Base-by-base conservation (phyloP, 2,797 vertebrate species). In the Nannoperca obscura region DNA sequence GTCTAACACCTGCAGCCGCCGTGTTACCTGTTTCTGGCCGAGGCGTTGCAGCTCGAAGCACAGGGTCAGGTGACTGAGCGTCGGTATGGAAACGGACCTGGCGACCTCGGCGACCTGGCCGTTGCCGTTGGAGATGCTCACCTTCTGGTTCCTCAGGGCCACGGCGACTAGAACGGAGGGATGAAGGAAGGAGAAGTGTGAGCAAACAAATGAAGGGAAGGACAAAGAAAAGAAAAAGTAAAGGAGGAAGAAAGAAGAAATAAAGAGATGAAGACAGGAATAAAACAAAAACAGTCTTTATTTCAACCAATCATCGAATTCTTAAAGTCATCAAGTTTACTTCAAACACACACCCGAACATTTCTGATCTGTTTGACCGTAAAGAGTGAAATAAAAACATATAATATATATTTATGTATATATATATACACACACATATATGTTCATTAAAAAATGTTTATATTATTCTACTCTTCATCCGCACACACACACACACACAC, bases 81-180 rank as follows among this genome's bases (percentile, higher is more conserved):
- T 67, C 1, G 97, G 96, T 22, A 99, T 76, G 78, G 88, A 74
- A n/a, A 98, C 71, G 0, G 91, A 94, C 76, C 89, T 87, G 60
- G 95, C 80, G 19, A 96, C 81, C 17, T 91, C 88, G 22, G 95
- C 90, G 58, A 88, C 53, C 34, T 95, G 94, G 1, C 92, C 86
- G 0, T 85, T 79, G 0, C 82, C 90, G 10, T 91, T 87, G 7
- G 94, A 90, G 38, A 98, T 78, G 40, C 83, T 71, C 69, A 97
- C 96, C 90, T 98, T 99, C 91, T 98, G 98, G 92, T 98, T 99
- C 92, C 97, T 96, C 92, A 99, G 91, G 3, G 96, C 96, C 76
- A 99, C 97, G 0, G 97, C 97, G 42, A 96, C 95, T 96, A 38
- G 5, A 15, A 12, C 0, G 17, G 12, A 63, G 20, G 3, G n/a